phyloP scores from a whole-genome alignment of 2,888 invertebrate species.

The Dolichopus griseipennis region DNA sequence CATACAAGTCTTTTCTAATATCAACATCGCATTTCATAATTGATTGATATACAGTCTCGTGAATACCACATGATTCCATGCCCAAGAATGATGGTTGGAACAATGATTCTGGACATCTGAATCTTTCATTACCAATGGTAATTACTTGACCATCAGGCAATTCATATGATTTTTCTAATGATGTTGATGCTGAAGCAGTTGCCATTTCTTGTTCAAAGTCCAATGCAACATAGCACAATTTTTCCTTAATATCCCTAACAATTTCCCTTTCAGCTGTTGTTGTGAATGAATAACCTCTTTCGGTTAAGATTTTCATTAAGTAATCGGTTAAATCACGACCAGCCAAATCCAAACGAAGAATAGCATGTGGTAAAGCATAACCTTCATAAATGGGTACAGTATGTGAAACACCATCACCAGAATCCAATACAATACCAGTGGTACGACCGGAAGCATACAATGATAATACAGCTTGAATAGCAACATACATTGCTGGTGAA shows the following conservation, averaged over 20 bases:
- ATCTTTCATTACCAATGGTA: slow-evolving; percentile 86
- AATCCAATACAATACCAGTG: slow-evolving; percentile 92
- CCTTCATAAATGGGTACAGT: slow-evolving; percentile 94
- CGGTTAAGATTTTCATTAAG: slow-evolving; percentile 89
- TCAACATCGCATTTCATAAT: slow-evolving; percentile 97
- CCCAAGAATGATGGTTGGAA: slow-evolving; percentile 87
- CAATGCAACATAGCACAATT: slow-evolving; percentile 82
- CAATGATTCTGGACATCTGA: slow-evolving; percentile 89
- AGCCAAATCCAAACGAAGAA: slow-evolving; percentile 85
- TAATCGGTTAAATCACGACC: slow-evolving; percentile 90
- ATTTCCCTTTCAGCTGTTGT: slow-evolving; percentile 91
- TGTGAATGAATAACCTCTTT: slow-evolving; percentile 85
- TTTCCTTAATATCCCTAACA: slow-evolving; percentile 91
- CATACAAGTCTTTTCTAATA: slow-evolving; percentile 88
- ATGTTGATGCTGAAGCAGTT: slow-evolving; percentile 82
- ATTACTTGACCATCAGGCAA: slow-evolving; percentile 89
- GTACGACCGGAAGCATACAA: slow-evolving; percentile 94
- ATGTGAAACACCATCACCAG: slow-evolving; percentile 93
- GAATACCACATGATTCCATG: slow-evolving; percentile 81
- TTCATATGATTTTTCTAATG: slow-evolving; percentile 91
- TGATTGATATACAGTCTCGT: slow-evolving; percentile 91
- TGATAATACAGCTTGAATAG: slow-evolving; percentile 87
- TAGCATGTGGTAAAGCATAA: slow-evolving; percentile 87
- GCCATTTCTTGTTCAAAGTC: slow-evolving; percentile 94
- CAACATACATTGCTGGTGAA: slow-evolving; percentile 90